Percentiles rank a stretch among this genome's conserved stretches.
phyloP scores from a whole-genome alignment of 2,888 invertebrate species.

The Tyria jacobaeae region DNA sequence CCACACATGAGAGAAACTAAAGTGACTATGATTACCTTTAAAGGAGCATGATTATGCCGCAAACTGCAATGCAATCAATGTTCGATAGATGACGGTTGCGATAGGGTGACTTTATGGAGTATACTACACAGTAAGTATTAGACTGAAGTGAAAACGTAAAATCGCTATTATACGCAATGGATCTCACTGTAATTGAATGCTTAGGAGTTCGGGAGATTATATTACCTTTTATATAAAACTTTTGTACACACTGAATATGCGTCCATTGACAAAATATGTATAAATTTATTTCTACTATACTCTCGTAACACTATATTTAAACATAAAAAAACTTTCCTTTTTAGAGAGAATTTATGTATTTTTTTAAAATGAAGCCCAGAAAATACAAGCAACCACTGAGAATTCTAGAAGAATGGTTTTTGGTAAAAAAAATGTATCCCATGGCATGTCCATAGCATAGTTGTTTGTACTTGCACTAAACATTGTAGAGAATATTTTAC shows the following conservation, averaged over 20 bases:
- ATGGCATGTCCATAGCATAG: too few relatives aligned
- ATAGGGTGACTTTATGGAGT: conserved; percentile 8
- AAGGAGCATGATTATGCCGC: conserved; percentile 32
- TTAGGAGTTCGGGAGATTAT: conserved; percentile 12
- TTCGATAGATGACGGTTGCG: conserved; percentile 17
- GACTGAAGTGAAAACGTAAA: conserved; percentile 7
- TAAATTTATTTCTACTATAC: too few relatives aligned
- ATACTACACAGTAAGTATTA: background rate
- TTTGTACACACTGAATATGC: background rate
- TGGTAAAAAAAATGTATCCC: too few relatives aligned
- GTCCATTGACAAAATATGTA: too few relatives aligned
- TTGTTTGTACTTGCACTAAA: too few relatives aligned
- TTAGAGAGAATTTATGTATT: too few relatives aligned
- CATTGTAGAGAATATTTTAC: too few relatives aligned
- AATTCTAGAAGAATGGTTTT: too few relatives aligned
- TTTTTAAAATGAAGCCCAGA: too few relatives aligned
- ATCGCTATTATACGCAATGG: conserved; percentile 6
- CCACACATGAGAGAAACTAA: conserved; percentile 27
- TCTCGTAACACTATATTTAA: too few relatives aligned
- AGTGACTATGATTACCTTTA: conserved; percentile 36
- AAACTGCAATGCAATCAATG: conserved; percentile 33
- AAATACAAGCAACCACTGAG: too few relatives aligned
- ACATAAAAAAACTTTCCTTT: too few relatives aligned
- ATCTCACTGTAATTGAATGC: conserved; percentile 8
- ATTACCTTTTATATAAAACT: conserved; percentile 10